phyloP scores from a whole-genome alignment of 1,140 invertebrate species.

The Drosophila funebris region DNA sequence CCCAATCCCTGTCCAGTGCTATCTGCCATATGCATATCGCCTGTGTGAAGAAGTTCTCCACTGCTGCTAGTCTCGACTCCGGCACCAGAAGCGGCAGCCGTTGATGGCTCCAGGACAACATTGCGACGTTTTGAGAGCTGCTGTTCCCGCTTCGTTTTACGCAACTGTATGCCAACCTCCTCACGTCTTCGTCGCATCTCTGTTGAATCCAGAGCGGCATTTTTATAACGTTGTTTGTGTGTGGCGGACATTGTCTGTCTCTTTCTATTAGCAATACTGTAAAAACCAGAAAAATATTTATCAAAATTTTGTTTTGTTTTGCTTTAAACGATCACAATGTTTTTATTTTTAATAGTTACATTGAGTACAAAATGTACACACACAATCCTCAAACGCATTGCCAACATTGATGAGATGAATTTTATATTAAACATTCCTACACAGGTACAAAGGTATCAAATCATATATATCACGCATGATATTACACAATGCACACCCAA shows the following conservation, averaged over 20 bases:
- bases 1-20: conserved; percentile 35
- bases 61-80: conserved; percentile 54
- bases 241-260: conserved; percentile 89
- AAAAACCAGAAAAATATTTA: background rate
- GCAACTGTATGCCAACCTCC: conserved; percentile 97
- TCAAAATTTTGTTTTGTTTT: background rate
- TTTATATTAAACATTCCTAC: background rate
- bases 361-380: background rate
- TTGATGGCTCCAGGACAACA: conserved; percentile 86
- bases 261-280: conserved; percentile 19
- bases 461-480: background rate
- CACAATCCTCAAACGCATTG: background rate
- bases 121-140: conserved; percentile 96
- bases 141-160: conserved; percentile 97
- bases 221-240: conserved; percentile 98
- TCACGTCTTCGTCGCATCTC: conserved; percentile 95
- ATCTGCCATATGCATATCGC: conserved; percentile 70
- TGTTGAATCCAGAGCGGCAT: conserved; percentile 94
- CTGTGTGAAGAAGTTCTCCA: conserved; percentile 56
- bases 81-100: conserved; percentile 4
- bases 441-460: background rate
- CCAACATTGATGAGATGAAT: background rate
- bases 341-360: background rate
- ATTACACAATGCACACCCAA: background rate
- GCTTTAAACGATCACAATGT: background rate